Evolutionary conservation across 2,113 vertebrate genomes (phyloP).

Genomic region (Turdus rufiventris): DNA sequence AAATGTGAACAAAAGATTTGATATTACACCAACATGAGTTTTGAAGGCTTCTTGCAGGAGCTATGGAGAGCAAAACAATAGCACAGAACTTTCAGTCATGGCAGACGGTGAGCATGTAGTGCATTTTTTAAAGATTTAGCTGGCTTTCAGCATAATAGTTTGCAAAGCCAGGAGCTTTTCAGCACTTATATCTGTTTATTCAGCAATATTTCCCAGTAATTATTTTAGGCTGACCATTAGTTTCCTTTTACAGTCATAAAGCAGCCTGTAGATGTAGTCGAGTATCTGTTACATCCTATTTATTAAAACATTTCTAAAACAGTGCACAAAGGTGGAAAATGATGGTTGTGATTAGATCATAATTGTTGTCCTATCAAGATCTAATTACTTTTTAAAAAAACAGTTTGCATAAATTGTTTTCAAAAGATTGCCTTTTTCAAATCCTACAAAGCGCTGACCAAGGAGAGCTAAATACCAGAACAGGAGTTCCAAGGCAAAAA

Average conservation of each 20-base stretch:
- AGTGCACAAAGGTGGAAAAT: not conserved
- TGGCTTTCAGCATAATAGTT: conserved; percentile 27
- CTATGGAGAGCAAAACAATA: not conserved
- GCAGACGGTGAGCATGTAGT: not conserved
- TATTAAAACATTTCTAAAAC: not conserved
- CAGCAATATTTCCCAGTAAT: conserved; percentile 50
- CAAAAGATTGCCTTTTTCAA: not conserved
- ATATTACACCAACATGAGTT: not conserved
- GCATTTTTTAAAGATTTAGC: conserved; percentile 1
- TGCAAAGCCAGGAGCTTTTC: conserved; percentile 38
- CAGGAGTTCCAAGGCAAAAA: conserved; percentile 37
- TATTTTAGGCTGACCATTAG: conserved; percentile 35
- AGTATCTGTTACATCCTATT: not conserved
- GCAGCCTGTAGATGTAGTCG: not conserved
- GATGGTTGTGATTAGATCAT: not conserved
- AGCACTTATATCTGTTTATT: conserved; percentile 33
- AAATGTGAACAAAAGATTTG: not conserved
- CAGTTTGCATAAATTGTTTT: not conserved
- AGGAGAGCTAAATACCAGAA: conserved; percentile 28
- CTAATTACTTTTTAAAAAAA: conserved; percentile 9
- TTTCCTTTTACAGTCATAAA: conserved; percentile 49
- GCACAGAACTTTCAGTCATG: not conserved
- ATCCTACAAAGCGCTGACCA: not conserved
- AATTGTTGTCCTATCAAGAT: conserved; percentile 19
- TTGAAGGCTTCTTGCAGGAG: conserved; percentile 1